Percentiles rank a stretch among this genome's conserved stretches.
These are phyloP conservation scores for Oncorhynchus tshawytscha DNA, from an alignment of 2,113 vertebrate genomes.

Conservation along the genomic window DNA sequence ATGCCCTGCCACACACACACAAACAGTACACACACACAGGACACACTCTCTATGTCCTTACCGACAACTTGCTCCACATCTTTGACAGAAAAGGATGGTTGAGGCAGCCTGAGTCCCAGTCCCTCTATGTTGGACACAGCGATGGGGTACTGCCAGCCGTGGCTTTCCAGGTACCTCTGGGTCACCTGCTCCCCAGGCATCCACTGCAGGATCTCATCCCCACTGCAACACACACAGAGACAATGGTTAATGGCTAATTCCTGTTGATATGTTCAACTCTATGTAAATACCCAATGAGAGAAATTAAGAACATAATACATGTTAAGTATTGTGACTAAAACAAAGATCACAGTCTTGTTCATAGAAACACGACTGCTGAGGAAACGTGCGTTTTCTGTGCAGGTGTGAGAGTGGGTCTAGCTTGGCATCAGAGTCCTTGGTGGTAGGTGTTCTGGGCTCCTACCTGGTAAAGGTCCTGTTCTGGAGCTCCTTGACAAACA, in stretches of 20 bases:
- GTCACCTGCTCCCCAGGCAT: constrained; percentile 93
- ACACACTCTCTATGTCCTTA: constrained; percentile 58
- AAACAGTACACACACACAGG: no score
- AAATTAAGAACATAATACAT: neutral
- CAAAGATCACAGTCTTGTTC: no score
- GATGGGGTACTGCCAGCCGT: constrained; percentile 91
- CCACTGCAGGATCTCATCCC: constrained; percentile 86
- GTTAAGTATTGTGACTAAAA: no score
- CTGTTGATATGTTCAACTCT: neutral
- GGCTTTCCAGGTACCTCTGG: constrained; percentile 89
- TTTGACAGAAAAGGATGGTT: constrained; percentile 84
- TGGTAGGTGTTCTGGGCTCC: neutral
- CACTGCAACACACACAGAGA: constrained; percentile 69
- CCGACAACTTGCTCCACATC: constrained; percentile 96
- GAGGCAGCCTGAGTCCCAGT: constrained; percentile 89
- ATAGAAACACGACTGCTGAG: neutral
- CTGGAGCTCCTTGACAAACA: constrained; percentile 87
- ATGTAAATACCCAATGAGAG: neutral
- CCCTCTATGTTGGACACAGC: constrained; percentile 86
- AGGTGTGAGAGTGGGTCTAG: neutral
- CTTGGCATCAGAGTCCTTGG: neutral
- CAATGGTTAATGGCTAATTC: neutral
- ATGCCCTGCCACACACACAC: neutral
- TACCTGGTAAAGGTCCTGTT: constrained; percentile 89
- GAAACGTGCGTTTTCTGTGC: neutral